These are phyloP conservation scores for Perithous albicinctus DNA, from an alignment of 2,888 invertebrate species.

Conservation along the genomic window DNA sequence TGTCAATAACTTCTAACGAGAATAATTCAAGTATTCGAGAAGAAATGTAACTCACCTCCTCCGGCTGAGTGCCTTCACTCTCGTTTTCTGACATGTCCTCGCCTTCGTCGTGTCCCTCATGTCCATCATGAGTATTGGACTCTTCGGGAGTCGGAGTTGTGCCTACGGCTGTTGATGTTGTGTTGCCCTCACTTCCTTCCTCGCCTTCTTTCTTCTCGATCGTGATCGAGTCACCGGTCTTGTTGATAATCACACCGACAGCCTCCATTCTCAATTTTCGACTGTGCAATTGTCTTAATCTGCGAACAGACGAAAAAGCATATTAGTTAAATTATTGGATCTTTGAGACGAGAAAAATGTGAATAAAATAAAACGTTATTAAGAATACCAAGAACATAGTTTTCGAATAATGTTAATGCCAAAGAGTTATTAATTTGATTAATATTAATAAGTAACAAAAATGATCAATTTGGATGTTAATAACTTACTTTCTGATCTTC, in stretches of 20 bases:
- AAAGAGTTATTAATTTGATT: no score
- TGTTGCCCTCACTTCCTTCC: conserved; percentile 74
- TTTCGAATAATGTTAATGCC: no score
- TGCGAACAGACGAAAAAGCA: conserved; percentile 75
- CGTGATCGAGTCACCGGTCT: conserved; percentile 82
- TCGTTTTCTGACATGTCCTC: conserved; percentile 93
- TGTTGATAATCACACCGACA: conserved; percentile 83
- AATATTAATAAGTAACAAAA: no score
- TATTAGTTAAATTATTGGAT: conserved; percentile 5
- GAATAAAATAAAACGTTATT: no score
- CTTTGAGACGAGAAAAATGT: no score
- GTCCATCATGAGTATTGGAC: conserved; percentile 85
- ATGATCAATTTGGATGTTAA: no score
- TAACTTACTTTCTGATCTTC: conserved; percentile 94
- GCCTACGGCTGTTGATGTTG: conserved; percentile 81
- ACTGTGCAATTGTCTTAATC: conserved; percentile 90
- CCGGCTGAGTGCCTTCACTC: conserved; percentile 94
- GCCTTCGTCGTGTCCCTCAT: conserved; percentile 87
- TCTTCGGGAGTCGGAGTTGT: conserved; percentile 86
- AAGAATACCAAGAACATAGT: no score
- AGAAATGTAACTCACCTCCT: conserved; percentile 87
- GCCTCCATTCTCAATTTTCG: conserved; percentile 92
- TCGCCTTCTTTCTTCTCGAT: conserved; percentile 82
- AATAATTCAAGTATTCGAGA: neutral
- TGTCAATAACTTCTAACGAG: conserved; percentile 60